Evolutionary conservation across 1,140 invertebrate genomes (phyloP), one percentile per base, ranked within the genome.

Genomic region (Phymorhynchus buccinoides): DNA sequence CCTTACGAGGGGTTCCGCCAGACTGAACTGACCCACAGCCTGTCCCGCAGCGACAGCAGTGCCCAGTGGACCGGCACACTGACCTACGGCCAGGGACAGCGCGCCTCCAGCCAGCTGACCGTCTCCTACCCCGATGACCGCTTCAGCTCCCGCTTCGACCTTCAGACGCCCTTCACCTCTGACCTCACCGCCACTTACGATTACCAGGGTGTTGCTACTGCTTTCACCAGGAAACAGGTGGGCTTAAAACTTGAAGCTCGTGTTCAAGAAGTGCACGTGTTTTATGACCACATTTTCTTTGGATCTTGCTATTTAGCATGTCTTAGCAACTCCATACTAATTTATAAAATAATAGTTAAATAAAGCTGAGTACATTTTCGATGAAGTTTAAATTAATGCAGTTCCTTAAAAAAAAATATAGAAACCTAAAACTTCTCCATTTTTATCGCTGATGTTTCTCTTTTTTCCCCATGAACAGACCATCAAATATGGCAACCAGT

Each of bases 91-190:
- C 6, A 52, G 6, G n/a, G 77, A 0, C 2, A 56, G 42, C 14
- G 77, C 4, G 77, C 77, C 41, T 48, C 42, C 77, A 56, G 77
- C 42, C 42, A 79, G 77, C 41, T 79, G 77, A 79, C 77, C 6
- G 41, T 79, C 32, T 48, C 77, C 44, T 27, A 30, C 1, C 77
- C 41, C 7, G 42, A 52, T 35, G 77, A 35, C 32, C 77, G 41
- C 12, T 52, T 79, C 77, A 79, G 77, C 77, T 79, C 30, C 42
- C 27, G 44, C 77, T 35, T 79, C 52, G 77, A 79, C 3, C 42
- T 48, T 79, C 77, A 56, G 41, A 48, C 42, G 14, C 77, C 77
- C 44, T 52, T 52, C 77, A 79, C 77, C 77, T 79, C 77, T 52
- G 77, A 79, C 77, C 77, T 79, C 4, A 52, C 32, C n/a, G 77